A percentile compares a stretch with the other conserved stretches of the same genome.
Evolutionary conservation across 1,140 invertebrate genomes (phyloP).

Genomic region (Philopotamus ludificatus): DNA sequence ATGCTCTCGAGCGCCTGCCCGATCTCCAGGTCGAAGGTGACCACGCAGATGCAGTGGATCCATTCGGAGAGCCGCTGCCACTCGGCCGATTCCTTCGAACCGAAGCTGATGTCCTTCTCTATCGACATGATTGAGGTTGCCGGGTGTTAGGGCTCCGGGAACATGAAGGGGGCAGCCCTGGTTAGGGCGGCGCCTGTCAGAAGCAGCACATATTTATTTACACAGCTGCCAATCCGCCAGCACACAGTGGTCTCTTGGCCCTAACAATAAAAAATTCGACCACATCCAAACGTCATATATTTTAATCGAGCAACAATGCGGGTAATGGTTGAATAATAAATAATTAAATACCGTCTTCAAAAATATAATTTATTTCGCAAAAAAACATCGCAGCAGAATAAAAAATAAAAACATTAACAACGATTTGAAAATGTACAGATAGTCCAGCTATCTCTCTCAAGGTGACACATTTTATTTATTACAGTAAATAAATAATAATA

Average conservation of each 20-base stretch:
- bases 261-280: background rate
- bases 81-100: conserved; percentile 42
- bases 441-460: too few species aligned
- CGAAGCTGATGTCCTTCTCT: too few species aligned
- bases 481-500: too few species aligned
- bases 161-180: too few species aligned
- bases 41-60: conserved; percentile 95
- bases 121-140: too few species aligned
- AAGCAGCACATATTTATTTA: background rate
- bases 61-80: conserved; percentile 78
- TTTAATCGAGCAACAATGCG: background rate
- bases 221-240: background rate
- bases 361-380: background rate
- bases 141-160: too few species aligned
- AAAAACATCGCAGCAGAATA: too few species aligned
- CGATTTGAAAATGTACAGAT: too few species aligned
- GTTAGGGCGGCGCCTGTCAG: background rate
- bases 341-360: background rate
- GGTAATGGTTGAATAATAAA: background rate
- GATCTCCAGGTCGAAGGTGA: conserved; percentile 97
- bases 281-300: too few species aligned
- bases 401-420: too few species aligned
- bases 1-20: conserved; percentile 94
- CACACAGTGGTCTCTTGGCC: background rate
- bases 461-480: too few species aligned